Evolutionary conservation across 2,797 vertebrate genomes (phyloP).

Genomic region (Caiman crocodilus): DNA sequence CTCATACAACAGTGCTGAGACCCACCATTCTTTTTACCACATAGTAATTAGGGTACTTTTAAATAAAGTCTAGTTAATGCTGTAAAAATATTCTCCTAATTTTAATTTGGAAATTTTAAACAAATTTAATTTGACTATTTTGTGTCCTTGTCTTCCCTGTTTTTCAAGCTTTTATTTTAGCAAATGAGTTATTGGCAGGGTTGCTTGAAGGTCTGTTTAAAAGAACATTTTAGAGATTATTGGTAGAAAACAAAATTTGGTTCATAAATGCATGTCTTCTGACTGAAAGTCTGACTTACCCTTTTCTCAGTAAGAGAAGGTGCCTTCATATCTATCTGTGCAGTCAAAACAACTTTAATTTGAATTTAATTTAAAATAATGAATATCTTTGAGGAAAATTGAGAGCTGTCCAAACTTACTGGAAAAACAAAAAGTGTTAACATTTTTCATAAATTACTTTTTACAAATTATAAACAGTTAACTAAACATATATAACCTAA

Average conservation of each 20-base stretch:
- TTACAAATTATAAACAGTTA: conserved; percentile 13
- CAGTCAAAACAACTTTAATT: not conserved
- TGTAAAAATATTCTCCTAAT: not conserved
- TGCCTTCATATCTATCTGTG: not conserved
- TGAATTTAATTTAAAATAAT: not conserved
- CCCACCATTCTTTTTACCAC: not conserved
- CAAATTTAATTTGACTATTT: not conserved
- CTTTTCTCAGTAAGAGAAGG: not conserved
- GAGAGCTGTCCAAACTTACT: not conserved
- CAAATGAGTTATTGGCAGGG: not conserved
- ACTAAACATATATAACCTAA: not conserved
- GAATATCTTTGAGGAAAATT: not conserved
- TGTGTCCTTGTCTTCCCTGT: not conserved
- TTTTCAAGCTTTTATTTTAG: not conserved
- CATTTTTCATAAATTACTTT: not conserved
- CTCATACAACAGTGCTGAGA: not conserved
- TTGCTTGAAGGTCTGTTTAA: not conserved
- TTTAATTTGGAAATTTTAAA: conserved; percentile 14
- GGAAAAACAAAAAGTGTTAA: not conserved
- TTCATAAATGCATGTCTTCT: not conserved
- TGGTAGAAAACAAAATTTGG: not conserved
- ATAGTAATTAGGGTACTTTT: not conserved
- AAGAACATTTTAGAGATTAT: not conserved
- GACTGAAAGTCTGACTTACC: not conserved
- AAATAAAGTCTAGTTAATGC: not conserved